phyloP scores from a whole-genome alignment of 2,888 invertebrate genomes.

The Apamea anceps region DNA sequence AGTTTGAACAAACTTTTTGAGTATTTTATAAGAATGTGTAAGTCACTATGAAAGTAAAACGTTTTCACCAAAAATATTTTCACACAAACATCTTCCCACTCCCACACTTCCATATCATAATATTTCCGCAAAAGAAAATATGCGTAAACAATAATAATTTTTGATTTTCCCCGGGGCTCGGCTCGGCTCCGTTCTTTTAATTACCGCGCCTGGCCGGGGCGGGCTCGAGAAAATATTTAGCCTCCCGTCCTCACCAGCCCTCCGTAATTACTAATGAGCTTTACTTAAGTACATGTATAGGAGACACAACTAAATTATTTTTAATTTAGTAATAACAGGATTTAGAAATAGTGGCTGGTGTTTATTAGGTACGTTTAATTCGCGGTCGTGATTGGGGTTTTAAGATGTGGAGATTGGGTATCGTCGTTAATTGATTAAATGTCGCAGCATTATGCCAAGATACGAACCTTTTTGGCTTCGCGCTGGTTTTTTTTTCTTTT shows the following conservation, averaged over 20 bases:
- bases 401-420: background rate
- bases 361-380: constrained; percentile 61
- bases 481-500: background rate
- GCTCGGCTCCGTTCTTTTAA: constrained; percentile 84
- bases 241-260: constrained; percentile 84
- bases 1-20: background rate
- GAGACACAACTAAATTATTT: constrained; percentile 67
- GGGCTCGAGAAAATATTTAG: constrained; percentile 84
- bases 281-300: constrained; percentile 75
- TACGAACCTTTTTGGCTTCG: background rate
- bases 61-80: constrained; percentile 9
- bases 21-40: background rate
- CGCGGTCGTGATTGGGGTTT: constrained; percentile 9
- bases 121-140: constrained; percentile 78
- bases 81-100: constrained; percentile 15
- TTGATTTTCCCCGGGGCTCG: constrained; percentile 81
- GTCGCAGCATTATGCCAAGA: background rate
- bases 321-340: constrained; percentile 64
- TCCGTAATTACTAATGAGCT: constrained; percentile 89
- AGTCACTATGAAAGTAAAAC: background rate
- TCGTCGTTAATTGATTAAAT: background rate
- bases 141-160: constrained; percentile 85
- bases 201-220: constrained; percentile 79
- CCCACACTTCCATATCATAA: constrained; percentile 61
- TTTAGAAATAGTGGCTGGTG: constrained; percentile 41